Evolutionary conservation across 2,888 invertebrate species (phyloP), one percentile per base, ranked within the genome.

Genomic region (Erebia palarica): DNA sequence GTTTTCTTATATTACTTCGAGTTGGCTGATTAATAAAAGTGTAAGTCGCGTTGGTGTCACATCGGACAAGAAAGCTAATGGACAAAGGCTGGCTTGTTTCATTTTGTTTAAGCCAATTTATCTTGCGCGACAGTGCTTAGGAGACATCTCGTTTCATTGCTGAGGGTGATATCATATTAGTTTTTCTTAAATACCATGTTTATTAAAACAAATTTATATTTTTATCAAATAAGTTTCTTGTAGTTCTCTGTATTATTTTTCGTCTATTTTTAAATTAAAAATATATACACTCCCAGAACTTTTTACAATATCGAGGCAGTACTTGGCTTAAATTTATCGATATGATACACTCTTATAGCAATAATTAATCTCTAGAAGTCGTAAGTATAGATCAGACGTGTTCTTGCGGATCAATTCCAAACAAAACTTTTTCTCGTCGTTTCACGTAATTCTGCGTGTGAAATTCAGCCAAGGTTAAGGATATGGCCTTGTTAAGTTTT

Each of bases 61-160:
- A 63, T 57, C 66, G 49, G 58, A 49, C 58, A 55, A 58, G 57
- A 58, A 69, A 72, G 70, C 63, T 72, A 70, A 72, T 72, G 69
- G 72, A 63, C 69, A 49, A 14, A 58, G 65, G 63, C 66, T 49
- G 21, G 57, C 57, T 72, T 61, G 65, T 18, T 59, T 65, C 58
- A 64, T 59, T 64, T 70, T 72, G 57, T 63, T 67, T 67, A 71
- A 44, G 42, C 57, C 53, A 51, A 67, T 64, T 58, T 51, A 47
- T 67, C 44, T 63, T 72, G 67, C 53, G 70, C 47, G 70, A 72
- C 66, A 44, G 67, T 64, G 18, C 13, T 18, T 10, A 5, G 36
- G 36, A 36, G 7, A 2, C 36, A 36, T 36, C 36, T 36, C 7
- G 36, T 36, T 1, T 36, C 36, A 36, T 36, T 36, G 36, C 36